Percentiles rank a stretch among this genome's conserved stretches.
Evolutionary conservation across 53 echinoderm and acorn worm species (phyloP).

Genomic region (Echinarachnius parma): DNA sequence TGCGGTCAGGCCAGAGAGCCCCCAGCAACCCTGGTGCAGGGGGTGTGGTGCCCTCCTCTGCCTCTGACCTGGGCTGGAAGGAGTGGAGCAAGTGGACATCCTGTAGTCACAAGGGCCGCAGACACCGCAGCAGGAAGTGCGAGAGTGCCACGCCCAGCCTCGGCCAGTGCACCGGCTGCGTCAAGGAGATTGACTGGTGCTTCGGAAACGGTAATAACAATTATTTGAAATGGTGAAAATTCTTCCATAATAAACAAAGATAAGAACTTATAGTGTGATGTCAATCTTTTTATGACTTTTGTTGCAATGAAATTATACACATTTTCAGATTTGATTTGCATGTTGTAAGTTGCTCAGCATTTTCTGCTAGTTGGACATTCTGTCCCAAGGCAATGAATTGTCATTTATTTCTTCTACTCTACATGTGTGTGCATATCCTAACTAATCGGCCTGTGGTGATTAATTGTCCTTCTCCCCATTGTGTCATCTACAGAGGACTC

Average conservation of each 20-base stretch:
- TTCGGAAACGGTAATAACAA: slow-evolving; percentile 54
- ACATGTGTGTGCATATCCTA: too few relatives aligned
- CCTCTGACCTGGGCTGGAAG: slow-evolving; percentile 52
- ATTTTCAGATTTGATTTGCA: too few relatives aligned
- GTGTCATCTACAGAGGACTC: slow-evolving; percentile 28
- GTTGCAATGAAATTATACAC: too few relatives aligned
- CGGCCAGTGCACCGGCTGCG: slow-evolving; percentile 70
- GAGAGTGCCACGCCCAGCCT: slow-evolving; percentile 37
- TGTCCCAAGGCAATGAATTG: too few relatives aligned
- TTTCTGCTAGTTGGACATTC: too few relatives aligned
- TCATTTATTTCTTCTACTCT: too few relatives aligned
- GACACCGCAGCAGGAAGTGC: slow-evolving; percentile 85
- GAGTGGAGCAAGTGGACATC: slow-evolving; percentile 71
- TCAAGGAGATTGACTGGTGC: slow-evolving; percentile 81
- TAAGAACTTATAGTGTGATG: too few relatives aligned
- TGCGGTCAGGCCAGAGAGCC: slow-evolving; percentile 23
- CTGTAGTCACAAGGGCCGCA: slow-evolving; percentile 61
- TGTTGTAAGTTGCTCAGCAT: too few relatives aligned
- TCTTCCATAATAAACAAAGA: too few relatives aligned
- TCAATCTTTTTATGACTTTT: too few relatives aligned
- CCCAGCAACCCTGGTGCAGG: background rate
- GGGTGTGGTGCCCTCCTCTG: background rate
- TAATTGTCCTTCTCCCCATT: background rate
- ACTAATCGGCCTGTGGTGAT: background rate
- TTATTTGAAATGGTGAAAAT: too few relatives aligned